Evolutionary conservation across 2,888 invertebrate species (phyloP).

Genomic region (Fragum sueziense): DNA sequence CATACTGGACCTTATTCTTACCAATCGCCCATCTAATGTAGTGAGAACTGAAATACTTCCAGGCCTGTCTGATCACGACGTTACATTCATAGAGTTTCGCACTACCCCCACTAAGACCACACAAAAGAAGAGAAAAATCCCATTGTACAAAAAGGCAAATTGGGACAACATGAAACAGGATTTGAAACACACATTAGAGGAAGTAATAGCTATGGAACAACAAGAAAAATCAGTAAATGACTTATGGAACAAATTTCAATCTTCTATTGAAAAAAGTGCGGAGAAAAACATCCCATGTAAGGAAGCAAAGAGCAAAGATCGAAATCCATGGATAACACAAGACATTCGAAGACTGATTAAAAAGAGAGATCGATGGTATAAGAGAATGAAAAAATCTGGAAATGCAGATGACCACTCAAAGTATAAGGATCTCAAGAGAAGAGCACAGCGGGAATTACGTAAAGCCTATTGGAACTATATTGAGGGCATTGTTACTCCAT

Average conservation of each 20-base stretch:
- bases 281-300: conserved; percentile 37
- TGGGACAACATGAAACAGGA: conserved; percentile 20
- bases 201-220: conserved; percentile 4
- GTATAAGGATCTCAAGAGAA: conserved; percentile 16
- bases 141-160: conserved; percentile 38
- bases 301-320: conserved; percentile 13
- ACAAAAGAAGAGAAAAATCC: conserved; percentile 31
- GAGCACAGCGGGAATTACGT: conserved; percentile 28
- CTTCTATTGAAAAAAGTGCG: conserved; percentile 18
- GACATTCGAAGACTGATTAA: conserved; percentile 29
- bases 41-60: conserved; percentile 29
- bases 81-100: conserved; percentile 24
- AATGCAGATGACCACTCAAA: conserved; percentile 26
- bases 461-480: too few species aligned
- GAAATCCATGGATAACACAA: too few species aligned
- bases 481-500: too few species aligned
- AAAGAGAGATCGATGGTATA: conserved; percentile 31
- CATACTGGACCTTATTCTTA: conserved; percentile 33
- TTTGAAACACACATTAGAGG: not conserved
- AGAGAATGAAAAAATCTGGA: too few species aligned
- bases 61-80: conserved; percentile 51
- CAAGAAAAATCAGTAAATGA: conserved; percentile 8
- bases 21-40: conserved; percentile 26
- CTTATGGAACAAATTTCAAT: conserved; percentile 24
- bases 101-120: not conserved